These are phyloP conservation scores for Teleopsis dalmanni DNA, from an alignment of 1,140 invertebrate species.

Conservation along the genomic window DNA sequence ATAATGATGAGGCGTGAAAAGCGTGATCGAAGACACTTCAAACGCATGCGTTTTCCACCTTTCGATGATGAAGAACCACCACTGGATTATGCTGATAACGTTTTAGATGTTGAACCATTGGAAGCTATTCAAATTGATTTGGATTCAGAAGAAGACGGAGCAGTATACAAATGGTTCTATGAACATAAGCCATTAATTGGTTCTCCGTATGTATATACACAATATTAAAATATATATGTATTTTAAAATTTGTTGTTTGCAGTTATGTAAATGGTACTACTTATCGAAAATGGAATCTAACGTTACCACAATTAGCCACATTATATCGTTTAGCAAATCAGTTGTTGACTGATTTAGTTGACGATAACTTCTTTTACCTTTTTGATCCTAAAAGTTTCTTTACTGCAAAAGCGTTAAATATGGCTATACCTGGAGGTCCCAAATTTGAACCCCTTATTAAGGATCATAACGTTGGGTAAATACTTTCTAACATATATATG, in stretches of 20 bases:
- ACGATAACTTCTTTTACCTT: constrained; percentile 98
- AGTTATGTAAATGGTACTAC: constrained; percentile 98
- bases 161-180: constrained; percentile 94
- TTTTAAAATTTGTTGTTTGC: constrained; percentile 61
- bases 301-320: constrained; percentile 94
- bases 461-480: constrained; percentile 86
- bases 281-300: constrained; percentile 92
- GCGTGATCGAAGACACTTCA: constrained; percentile 96
- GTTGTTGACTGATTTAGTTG: constrained; percentile 95
- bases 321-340: constrained; percentile 96
- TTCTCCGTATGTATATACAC: constrained; percentile 55
- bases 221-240: neutral
- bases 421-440: constrained; percentile 99
- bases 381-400: constrained; percentile 99
- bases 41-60: constrained; percentile 98
- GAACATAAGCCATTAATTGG: constrained; percentile 95
- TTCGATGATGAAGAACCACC: constrained; percentile 99
- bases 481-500: neutral
- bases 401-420: constrained; percentile 98
- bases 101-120: constrained; percentile 96
- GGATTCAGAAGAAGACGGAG: constrained; percentile 90
- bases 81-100: constrained; percentile 97
- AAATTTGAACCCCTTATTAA: constrained; percentile 99
- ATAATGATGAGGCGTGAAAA: constrained; percentile 99
- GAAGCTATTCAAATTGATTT: constrained; percentile 99